Percentiles rank a stretch among this genome's conserved stretches.
These are phyloP conservation scores for Tribolium freemani DNA, from an alignment of 2,888 invertebrate species.

Conservation along the genomic window DNA sequence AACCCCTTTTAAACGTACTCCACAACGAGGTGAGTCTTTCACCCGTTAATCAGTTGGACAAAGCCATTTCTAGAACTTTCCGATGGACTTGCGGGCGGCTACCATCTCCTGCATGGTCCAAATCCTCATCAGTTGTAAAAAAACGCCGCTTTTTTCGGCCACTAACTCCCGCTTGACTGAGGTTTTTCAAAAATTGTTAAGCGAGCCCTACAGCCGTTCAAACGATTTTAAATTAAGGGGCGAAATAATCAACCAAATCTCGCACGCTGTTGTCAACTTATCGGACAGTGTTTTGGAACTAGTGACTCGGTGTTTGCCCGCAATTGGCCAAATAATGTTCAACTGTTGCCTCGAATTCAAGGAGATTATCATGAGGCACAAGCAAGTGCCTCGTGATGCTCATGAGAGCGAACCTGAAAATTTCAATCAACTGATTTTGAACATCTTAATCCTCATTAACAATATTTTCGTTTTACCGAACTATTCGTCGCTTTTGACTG, in stretches of 20 bases:
- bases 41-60: not conserved
- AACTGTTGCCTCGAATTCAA: conserved; percentile 52
- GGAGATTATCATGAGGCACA: conserved; percentile 46
- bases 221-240: conserved; percentile 52
- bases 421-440: conserved; percentile 48
- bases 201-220: conserved; percentile 46
- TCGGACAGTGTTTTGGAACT: conserved; percentile 36
- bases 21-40: conserved; percentile 43
- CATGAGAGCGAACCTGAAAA: conserved; percentile 48
- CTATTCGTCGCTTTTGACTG: conserved; percentile 49
- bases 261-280: conserved; percentile 30
- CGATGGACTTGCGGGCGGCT: conserved; percentile 27
- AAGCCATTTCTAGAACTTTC: conserved; percentile 27
- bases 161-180: conserved; percentile 31
- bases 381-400: conserved; percentile 45
- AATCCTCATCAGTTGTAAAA: conserved; percentile 33
- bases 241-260: conserved; percentile 50
- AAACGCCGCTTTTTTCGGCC: conserved; percentile 20
- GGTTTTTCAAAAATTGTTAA: conserved; percentile 44
- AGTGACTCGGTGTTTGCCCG: conserved; percentile 46
- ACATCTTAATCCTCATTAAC: conserved; percentile 48
- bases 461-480: conserved; percentile 45
- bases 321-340: conserved; percentile 52
- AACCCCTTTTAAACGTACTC: conserved; percentile 48
- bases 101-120: conserved; percentile 38